phyloP scores from a whole-genome alignment of 2,888 invertebrate species.

The Lepidonotus clava region DNA sequence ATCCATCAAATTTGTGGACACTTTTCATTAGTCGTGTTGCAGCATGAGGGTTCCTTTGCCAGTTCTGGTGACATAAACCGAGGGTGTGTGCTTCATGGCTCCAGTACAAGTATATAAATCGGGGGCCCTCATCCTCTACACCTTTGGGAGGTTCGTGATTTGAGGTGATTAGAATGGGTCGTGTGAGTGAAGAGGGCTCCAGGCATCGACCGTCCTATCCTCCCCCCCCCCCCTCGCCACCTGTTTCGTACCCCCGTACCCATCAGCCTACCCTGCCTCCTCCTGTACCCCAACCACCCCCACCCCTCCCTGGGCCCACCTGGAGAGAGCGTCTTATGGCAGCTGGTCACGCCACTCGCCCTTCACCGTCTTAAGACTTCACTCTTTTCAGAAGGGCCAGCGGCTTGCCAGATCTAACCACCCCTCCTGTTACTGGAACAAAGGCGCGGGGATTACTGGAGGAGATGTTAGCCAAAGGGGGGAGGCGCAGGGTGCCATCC shows the following conservation, averaged over 20 bases:
- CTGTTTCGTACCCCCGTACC: neutral
- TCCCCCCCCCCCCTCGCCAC: neutral
- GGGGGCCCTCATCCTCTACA: neutral
- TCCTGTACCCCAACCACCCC: neutral
- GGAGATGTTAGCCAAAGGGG: neutral
- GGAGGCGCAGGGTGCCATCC: too few species aligned
- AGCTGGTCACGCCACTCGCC: constrained; percentile 36
- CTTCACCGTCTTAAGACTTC: constrained; percentile 1
- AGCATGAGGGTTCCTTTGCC: neutral
- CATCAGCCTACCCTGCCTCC: neutral
- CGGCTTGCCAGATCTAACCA: neutral
- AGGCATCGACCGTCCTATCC: constrained; percentile 1
- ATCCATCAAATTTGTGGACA: constrained; percentile 10
- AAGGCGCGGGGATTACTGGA: neutral
- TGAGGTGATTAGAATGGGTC: constrained; percentile 23
- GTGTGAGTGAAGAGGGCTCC: neutral
- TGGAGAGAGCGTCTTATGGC: constrained; percentile 6
- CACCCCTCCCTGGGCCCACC: neutral
- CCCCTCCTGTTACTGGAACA: neutral
- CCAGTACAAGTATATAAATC: neutral
- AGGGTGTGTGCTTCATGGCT: too few species aligned
- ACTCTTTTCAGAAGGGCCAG: neutral
- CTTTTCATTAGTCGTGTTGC: neutral
- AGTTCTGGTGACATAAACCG: constrained; percentile 8
- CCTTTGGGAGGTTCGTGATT: constrained; percentile 22